Conservation (phyloP, 2,888 invertebrate species). For the Sericinus montela region DNA sequence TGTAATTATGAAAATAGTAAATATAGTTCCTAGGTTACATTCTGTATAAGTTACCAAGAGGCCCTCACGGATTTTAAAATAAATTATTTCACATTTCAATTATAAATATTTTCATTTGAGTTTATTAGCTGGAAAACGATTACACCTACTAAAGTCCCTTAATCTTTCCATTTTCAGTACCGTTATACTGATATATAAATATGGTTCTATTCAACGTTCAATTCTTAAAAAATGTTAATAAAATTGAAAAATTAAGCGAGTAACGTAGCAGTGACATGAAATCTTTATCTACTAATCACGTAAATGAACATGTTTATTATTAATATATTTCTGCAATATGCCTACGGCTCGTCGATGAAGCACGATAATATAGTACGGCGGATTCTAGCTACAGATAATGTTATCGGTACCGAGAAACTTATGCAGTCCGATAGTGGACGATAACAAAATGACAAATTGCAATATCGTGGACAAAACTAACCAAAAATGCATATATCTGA, state of each 20-base stretch:
- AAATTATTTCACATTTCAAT: too few species aligned
- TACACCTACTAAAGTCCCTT: too few species aligned
- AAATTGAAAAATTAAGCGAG: background rate
- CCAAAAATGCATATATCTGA: conserved; percentile 27
- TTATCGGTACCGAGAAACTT: conserved; percentile 63
- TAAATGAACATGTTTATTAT: conserved; percentile 9
- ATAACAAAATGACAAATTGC: conserved; percentile 68
- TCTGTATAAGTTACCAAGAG: background rate
- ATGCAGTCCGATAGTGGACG: conserved; percentile 57
- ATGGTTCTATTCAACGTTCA: too few species aligned
- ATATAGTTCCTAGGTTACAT: conserved; percentile 7
- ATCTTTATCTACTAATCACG: conserved; percentile 6
- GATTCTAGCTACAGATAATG: conserved; percentile 56
- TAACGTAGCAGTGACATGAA: background rate
- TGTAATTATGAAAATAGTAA: conserved; percentile 42
- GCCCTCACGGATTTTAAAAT: too few species aligned
- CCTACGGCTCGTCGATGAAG: conserved; percentile 25
- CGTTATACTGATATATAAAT: too few species aligned
- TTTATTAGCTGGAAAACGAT: too few species aligned
- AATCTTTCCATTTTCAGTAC: too few species aligned
- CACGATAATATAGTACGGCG: conserved; percentile 31
- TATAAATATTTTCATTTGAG: too few species aligned
- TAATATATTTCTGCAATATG: conserved; percentile 19
- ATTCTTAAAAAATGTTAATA: too few species aligned
- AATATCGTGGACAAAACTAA: conserved; percentile 38